A percentile compares a stretch with the other conserved stretches of the same genome.
Evolutionary conservation across 2,113 vertebrate species (phyloP).

Genomic region (Atrichornis clamosus): DNA sequence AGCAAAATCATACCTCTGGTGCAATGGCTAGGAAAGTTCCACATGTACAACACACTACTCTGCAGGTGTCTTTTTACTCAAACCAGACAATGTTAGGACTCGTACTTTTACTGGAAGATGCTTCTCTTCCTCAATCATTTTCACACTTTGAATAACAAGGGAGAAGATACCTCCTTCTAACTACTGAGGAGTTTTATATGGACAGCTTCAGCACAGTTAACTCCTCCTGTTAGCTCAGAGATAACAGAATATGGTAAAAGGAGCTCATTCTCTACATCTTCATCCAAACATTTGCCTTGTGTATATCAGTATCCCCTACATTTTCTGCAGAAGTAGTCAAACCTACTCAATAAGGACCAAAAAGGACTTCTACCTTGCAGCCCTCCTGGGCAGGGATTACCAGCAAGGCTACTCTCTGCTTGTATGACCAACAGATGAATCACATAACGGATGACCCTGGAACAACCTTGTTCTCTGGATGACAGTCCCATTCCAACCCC

Average conservation of each 20-base stretch:
- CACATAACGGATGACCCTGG: not conserved
- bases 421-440: not conserved
- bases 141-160: not conserved
- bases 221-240: not conserved
- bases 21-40: not conserved
- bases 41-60: not conserved
- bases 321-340: not conserved
- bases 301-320: not conserved
- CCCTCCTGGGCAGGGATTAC: not conserved
- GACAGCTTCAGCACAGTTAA: not conserved
- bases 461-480: not conserved
- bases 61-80: not conserved
- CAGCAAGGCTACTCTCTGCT: not conserved
- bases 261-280: not conserved
- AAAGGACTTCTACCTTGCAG: not conserved
- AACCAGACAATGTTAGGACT: not conserved
- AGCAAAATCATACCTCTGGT: not conserved
- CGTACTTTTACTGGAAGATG: not conserved
- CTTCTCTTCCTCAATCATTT: not conserved
- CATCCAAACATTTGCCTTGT: not conserved
- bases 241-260: not conserved
- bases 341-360: not conserved
- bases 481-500: not conserved
- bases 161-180: not conserved
- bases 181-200: not conserved